phyloP scores from a whole-genome alignment of 2,888 invertebrate genomes.

The Clistopyga incitator region DNA sequence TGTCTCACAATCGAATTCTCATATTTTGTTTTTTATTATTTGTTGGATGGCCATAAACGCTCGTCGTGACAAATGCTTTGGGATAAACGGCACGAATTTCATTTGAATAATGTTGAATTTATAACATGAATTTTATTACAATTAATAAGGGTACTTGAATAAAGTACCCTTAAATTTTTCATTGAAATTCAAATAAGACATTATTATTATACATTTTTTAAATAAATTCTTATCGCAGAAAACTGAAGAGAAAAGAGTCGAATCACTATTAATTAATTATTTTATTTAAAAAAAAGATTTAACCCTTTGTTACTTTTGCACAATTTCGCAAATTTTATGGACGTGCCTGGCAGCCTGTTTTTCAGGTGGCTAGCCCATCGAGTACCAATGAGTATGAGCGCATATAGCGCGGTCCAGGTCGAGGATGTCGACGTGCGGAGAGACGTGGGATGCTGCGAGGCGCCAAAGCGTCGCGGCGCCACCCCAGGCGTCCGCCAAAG shows the following conservation, averaged over 20 bases:
- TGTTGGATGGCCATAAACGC: not conserved
- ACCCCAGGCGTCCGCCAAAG: constrained; percentile 83
- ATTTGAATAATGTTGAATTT: not conserved
- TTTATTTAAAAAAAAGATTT: no score
- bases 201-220: no score
- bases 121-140: not conserved
- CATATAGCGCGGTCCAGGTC: constrained; percentile 1
- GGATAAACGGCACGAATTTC: not conserved
- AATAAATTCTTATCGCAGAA: no score
- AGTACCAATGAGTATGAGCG: not conserved
- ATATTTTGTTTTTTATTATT: constrained; percentile 3
- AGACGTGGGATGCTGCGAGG: constrained; percentile 74
- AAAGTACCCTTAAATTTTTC: no score
- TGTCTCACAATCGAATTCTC: constrained; percentile 67
- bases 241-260: no score
- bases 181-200: no score
- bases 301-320: not conserved
- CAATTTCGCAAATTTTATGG: constrained; percentile 40
- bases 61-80: not conserved
- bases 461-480: constrained; percentile 84
- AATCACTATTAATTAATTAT: no score
- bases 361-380: constrained; percentile 30
- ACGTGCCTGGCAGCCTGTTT: constrained; percentile 1
- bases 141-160: no score
- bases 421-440: constrained; percentile 51